phyloP scores from a whole-genome alignment of 1,140 invertebrate genomes.

The Nautilus pompilius region DNA sequence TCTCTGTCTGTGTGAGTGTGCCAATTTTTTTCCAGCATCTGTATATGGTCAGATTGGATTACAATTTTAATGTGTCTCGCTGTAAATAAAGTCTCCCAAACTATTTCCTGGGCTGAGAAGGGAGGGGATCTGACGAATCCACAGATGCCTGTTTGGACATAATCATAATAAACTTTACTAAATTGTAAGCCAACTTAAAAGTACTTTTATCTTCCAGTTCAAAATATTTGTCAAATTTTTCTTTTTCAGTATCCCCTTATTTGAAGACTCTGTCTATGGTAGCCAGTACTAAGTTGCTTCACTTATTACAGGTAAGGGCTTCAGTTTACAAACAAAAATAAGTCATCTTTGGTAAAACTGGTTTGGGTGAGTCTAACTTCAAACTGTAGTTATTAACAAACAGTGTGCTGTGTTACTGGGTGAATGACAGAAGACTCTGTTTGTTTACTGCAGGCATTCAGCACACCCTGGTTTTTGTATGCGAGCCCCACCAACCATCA shows the following conservation, averaged over 20 bases:
- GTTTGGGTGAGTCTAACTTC: not conserved
- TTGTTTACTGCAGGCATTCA: constrained; percentile 71
- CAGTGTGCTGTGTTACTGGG: no score
- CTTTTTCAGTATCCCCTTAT: constrained; percentile 92
- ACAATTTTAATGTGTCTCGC: not conserved
- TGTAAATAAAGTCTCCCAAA: not conserved
- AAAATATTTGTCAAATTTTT: no score
- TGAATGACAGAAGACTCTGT: no score
- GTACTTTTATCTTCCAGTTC: no score
- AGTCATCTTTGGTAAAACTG: not conserved
- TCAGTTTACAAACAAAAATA: no score
- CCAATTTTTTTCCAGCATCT: not conserved
- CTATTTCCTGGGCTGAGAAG: not conserved
- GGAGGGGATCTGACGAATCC: not conserved
- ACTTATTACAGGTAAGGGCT: constrained; percentile 79
- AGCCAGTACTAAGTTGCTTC: constrained; percentile 93
- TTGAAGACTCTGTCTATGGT: constrained; percentile 99
- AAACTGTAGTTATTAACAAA: not conserved
- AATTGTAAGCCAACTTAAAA: no score
- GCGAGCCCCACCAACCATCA: constrained; percentile 95
- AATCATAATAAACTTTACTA: no score
- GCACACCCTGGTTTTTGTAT: constrained; percentile 98
- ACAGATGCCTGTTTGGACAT: not conserved
- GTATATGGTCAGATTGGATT: not conserved
- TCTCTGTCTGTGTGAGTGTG: not conserved